phyloP scores from a whole-genome alignment of 2,797 vertebrate species.

The Aphelocoma californica region DNA sequence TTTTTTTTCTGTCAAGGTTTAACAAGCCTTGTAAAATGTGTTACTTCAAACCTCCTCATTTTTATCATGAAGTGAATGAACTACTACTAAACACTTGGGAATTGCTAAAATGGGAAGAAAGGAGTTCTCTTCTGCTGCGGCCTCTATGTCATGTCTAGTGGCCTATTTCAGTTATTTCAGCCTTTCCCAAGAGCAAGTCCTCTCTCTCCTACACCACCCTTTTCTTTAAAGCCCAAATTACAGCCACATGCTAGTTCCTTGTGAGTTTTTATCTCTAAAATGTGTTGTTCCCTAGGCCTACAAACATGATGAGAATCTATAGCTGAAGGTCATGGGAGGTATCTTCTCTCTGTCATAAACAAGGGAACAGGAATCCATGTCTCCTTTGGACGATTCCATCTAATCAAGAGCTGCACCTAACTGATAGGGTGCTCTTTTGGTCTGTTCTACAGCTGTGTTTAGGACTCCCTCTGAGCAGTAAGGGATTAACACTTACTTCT shows the following conservation, averaged over 20 bases:
- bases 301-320: background rate
- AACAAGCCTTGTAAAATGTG: constrained; percentile 62
- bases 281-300: background rate
- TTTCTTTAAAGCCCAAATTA: background rate
- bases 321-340: background rate
- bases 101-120: constrained; percentile 18
- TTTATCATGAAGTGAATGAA: constrained; percentile 60
- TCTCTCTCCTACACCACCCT: background rate
- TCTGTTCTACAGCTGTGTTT: background rate
- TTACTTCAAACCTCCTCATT: constrained; percentile 62
- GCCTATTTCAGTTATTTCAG: background rate
- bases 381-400: background rate
- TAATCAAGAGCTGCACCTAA: background rate
- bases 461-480: background rate
- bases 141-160: background rate
- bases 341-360: background rate
- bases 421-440: background rate
- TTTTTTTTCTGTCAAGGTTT: constrained; percentile 41
- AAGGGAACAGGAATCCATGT: background rate
- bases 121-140: background rate
- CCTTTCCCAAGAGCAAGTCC: background rate
- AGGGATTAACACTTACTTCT: background rate
- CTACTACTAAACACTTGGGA: constrained; percentile 5
- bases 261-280: background rate
- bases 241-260: background rate